Conservation (phyloP, 2,888 invertebrate species). For the Tridacna gigas region DNA sequence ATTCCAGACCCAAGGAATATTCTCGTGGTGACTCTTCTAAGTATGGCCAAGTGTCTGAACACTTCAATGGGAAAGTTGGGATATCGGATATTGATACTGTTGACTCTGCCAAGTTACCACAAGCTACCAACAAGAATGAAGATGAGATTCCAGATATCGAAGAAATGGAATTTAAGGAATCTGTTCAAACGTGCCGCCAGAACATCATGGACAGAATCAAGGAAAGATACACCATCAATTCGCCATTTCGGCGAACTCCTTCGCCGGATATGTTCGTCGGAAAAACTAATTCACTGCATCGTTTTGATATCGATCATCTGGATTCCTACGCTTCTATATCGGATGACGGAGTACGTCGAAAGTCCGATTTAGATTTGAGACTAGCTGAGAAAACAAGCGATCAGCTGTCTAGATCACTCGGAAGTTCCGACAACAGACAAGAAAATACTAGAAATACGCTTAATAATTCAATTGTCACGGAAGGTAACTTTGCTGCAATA, state of each 20-base stretch:
- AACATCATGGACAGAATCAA: conserved; percentile 56
- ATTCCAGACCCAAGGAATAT: background rate
- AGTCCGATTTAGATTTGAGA: background rate
- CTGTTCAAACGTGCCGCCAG: conserved; percentile 48
- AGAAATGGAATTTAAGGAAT: conserved; percentile 55
- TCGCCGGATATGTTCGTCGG: background rate
- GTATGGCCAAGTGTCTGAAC: background rate
- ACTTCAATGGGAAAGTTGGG: background rate
- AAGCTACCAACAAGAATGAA: background rate
- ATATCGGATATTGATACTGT: background rate
- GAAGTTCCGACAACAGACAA: background rate
- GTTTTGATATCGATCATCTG: background rate
- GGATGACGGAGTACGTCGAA: background rate
- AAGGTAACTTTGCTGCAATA: background rate
- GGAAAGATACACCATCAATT: conserved; percentile 25
- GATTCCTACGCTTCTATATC: background rate
- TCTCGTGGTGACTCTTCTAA: background rate
- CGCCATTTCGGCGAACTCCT: background rate
- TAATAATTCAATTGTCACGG: no score
- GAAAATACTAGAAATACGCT: background rate
- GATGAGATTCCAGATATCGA: conserved; percentile 35
- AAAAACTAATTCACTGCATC: background rate
- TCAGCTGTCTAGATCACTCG: conserved; percentile 6
- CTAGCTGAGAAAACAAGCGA: background rate
- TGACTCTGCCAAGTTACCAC: background rate